Evolutionary conservation across 2,888 invertebrate species (phyloP).

Genomic region (Heteromyza rotundicornis): DNA sequence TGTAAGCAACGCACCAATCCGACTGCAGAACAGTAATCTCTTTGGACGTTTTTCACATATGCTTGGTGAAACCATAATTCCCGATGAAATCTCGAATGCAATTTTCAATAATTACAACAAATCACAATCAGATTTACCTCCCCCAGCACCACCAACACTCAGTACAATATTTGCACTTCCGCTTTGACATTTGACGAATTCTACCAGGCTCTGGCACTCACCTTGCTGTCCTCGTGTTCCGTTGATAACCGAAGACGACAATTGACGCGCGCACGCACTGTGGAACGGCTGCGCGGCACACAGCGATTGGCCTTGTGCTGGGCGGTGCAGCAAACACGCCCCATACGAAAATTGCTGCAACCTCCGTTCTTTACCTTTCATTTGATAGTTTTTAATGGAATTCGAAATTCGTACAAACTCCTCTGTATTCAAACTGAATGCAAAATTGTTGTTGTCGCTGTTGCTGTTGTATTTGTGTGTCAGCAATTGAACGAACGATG

Average conservation of each 20-base stretch:
- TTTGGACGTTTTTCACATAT: too few relatives aligned
- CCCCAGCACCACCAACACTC: neutral
- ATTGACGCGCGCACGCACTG: neutral
- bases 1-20: too few relatives aligned
- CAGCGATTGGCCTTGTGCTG: conserved; percentile 18
- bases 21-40: too few relatives aligned
- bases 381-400: conserved; percentile 19
- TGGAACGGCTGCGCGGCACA: conserved; percentile 18
- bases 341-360: conserved; percentile 46
- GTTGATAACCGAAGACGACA: neutral
- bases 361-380: conserved; percentile 3
- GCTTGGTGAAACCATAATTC: neutral
- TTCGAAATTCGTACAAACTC: conserved; percentile 21
- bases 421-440: conserved; percentile 15
- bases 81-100: neutral
- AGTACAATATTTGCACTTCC: conserved; percentile 43
- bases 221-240: conserved; percentile 9
- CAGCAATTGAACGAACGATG: conserved; percentile 21
- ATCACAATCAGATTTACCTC: conserved; percentile 19
- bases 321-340: conserved; percentile 46
- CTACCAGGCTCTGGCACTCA: conserved; percentile 12
- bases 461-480: conserved; percentile 16
- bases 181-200: conserved; percentile 53
- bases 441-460: conserved; percentile 6
- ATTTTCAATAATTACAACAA: conserved; percentile 34